A percentile compares a stretch with the other conserved stretches of the same genome.
Evolutionary conservation across 92 coral and sea anemone species (phyloP).

Genomic region (Pocillopora meandrina): DNA sequence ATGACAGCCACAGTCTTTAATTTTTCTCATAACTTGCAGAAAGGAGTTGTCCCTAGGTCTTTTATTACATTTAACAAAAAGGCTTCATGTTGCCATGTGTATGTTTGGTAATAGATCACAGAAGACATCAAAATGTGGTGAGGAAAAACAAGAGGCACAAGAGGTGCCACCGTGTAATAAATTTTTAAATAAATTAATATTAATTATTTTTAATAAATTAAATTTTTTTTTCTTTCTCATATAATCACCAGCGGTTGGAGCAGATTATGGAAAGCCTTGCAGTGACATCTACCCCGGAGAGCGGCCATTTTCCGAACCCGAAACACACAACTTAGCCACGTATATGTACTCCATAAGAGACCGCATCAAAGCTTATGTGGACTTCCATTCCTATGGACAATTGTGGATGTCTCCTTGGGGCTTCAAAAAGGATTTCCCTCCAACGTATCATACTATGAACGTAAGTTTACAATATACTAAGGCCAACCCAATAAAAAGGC

Average conservation of each 20-base stretch:
- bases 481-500: no score
- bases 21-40: no score
- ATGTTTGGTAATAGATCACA: no score
- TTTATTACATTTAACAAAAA: no score
- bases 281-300: constrained; percentile 80
- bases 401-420: constrained; percentile 94
- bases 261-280: constrained; percentile 64
- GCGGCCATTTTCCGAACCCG: constrained; percentile 80
- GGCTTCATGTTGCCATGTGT: no score
- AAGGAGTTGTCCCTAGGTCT: no score
- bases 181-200: no score
- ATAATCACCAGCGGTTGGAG: constrained; percentile 61
- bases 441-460: constrained; percentile 52
- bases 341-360: constrained; percentile 66
- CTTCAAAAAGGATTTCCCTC: constrained; percentile 59
- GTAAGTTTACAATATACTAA: constrained; percentile 28
- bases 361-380: constrained; percentile 70
- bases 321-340: constrained; percentile 57
- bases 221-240: neutral
- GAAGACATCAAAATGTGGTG: no score
- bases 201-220: neutral
- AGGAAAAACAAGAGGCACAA: no score
- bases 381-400: constrained; percentile 85
- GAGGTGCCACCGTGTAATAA: no score
- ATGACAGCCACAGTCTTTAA: no score